Conservation (phyloP, 2,797 vertebrate species). For the Hafferia zeledoni region DNA sequence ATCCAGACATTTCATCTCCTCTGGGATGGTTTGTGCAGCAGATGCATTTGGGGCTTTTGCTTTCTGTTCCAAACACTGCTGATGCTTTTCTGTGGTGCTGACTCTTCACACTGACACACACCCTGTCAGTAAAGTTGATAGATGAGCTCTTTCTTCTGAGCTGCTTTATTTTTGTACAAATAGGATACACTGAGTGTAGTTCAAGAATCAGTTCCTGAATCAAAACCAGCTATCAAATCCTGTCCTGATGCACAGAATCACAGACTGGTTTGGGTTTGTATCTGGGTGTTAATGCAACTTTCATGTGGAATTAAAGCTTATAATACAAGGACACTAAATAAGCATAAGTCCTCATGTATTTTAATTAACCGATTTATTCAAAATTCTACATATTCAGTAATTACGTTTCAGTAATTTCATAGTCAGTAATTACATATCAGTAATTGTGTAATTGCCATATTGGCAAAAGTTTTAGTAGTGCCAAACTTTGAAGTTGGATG, state of each 20-base stretch:
- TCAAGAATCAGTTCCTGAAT: background rate
- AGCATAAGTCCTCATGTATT: conserved; percentile 59
- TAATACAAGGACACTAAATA: conserved; percentile 15
- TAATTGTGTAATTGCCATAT: conserved; percentile 29
- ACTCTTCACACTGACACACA: background rate
- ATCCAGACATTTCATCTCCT: background rate
- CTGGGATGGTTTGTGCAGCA: conserved; percentile 21
- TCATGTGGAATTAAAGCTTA: conserved; percentile 34
- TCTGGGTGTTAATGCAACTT: conserved; percentile 29
- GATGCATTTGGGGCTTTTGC: background rate
- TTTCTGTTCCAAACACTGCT: conserved; percentile 2
- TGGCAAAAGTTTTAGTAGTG: conserved; percentile 36
- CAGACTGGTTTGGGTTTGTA: background rate
- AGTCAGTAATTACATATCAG: conserved; percentile 48
- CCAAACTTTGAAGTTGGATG: conserved; percentile 52
- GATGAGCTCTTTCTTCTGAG: background rate
- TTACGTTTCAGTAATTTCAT: conserved; percentile 6
- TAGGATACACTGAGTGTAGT: background rate
- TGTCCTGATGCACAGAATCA: background rate
- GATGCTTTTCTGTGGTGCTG: background rate
- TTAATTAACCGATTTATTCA: conserved; percentile 51
- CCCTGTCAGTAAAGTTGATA: background rate
- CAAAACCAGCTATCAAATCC: background rate
- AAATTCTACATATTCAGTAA: conserved; percentile 49
- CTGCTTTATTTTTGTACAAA: background rate